These are phyloP conservation scores for Sycophila texana DNA, from an alignment of 2,888 invertebrate species.

Conservation along the genomic window DNA sequence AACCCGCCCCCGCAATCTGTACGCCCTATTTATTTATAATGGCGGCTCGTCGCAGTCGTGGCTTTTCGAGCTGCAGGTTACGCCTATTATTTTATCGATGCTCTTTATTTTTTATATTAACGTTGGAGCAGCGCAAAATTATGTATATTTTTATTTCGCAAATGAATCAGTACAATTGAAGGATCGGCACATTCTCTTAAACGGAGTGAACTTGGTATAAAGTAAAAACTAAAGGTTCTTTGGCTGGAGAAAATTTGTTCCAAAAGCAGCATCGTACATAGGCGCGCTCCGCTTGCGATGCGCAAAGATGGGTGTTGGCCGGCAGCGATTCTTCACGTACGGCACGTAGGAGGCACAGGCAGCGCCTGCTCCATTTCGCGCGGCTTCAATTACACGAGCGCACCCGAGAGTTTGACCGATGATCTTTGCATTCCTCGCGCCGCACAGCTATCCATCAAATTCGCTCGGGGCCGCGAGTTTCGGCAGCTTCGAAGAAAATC, in stretches of 20 bases:
- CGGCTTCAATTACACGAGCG: conserved; percentile 10
- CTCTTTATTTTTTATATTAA: no score
- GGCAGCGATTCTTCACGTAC: conserved; percentile 3
- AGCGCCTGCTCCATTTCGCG: conserved; percentile 35
- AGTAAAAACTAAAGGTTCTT: no score
- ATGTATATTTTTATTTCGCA: no score
- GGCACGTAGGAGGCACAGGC: background rate
- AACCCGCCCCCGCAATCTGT: conserved; percentile 60
- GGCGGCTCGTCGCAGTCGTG: background rate
- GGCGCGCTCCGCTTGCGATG: background rate
- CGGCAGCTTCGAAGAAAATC: background rate
- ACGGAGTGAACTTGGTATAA: no score
- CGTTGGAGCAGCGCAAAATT: no score
- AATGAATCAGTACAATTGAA: no score
- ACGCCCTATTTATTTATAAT: conserved; percentile 61
- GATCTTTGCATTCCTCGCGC: background rate
- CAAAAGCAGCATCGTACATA: no score
- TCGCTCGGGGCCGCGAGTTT: background rate
- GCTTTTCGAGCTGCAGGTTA: no score
- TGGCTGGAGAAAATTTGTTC: no score
- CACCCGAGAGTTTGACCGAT: conserved; percentile 28
- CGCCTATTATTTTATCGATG: no score
- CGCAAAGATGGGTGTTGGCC: conserved; percentile 46
- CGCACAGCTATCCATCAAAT: background rate
- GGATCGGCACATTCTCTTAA: no score